These are phyloP conservation scores for Mactromeris polynyma DNA, from an alignment of 2,888 invertebrate species.

Conservation along the genomic window DNA sequence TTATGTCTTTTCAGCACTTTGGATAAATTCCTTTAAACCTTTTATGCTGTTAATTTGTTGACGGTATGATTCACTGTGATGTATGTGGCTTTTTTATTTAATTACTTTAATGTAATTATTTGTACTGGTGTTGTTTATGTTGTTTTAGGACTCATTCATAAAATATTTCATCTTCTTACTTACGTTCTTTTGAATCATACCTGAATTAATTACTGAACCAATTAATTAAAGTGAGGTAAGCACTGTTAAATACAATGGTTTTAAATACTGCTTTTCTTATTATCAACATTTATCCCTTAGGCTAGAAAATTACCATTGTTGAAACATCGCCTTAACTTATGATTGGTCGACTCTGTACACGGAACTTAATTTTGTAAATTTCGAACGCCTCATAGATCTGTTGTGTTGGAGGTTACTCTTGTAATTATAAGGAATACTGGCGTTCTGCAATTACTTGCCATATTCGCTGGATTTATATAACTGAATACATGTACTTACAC, in stretches of 20 bases:
- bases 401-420: background rate
- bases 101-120: no score
- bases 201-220: background rate
- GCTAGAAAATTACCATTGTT: background rate
- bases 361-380: conserved; percentile 6
- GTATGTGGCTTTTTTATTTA: no score
- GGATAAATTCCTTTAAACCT: no score
- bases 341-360: background rate
- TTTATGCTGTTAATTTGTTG: no score
- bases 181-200: no score
- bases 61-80: no score
- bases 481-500: background rate
- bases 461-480: background rate
- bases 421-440: background rate
- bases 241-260: background rate
- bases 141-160: no score
- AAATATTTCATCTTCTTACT: no score
- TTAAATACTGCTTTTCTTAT: background rate
- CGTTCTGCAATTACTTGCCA: background rate
- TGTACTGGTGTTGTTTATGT: no score
- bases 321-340: background rate
- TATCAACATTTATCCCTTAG: background rate
- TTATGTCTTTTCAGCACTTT: no score
- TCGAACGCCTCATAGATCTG: background rate
- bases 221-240: background rate